Base-by-base conservation (phyloP, 2,797 vertebrate genomes). In the Hypotaenidia okinawae region DNA sequence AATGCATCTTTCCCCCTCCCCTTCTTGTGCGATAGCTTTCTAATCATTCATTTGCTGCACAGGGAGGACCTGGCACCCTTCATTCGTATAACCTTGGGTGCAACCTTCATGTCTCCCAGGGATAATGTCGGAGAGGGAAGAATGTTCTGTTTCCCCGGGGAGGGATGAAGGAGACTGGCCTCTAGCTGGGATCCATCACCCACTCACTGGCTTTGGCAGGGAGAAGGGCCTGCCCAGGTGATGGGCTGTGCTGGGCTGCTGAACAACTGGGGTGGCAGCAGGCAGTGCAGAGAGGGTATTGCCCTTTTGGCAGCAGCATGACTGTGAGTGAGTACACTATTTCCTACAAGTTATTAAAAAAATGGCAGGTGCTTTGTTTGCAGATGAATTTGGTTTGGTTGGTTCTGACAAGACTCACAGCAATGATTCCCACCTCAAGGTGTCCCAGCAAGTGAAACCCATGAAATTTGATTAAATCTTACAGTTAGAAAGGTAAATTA, bases 391-490 rank as follows among this genome's bases (percentile, higher is more conserved):
- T 39, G 8, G 6, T 68, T 64, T 13, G 30, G 37, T 86, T 47
- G 16, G 0, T 91, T 96, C 79, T 76, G 43, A 59, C 57, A 73
- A 76, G 30, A 45, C 23, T 76, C 35, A 54, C 27, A 63, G 28
- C 18, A 69, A 39, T 89, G 43, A 14, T 10, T 11, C 37, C n/a
- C 10, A 47, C 12, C 21, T 8, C 58, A 30, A 33, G 61, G 55
- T 86, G 43, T 58, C 52, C n/a, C 47, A 69, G n/a, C 16, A 90
- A 95, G 37, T 57, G 47, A 78, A 88, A 30, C 1, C 2, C 11
- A 41, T 52, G 16, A 75, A 67, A 90, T 76, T 79, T 59, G 22
- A 82, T 89, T 86, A 59, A 79, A 84, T 74, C 92, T 76, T 89
- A 49, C n/a, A 30, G 32, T 61, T 61, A 87, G 45, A 84, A 90